Evolutionary conservation across 30 jellyfish, hydroid and myxozoan species (phyloP).

Genomic region (Aurelia aurita complex sp. Pacific): DNA sequence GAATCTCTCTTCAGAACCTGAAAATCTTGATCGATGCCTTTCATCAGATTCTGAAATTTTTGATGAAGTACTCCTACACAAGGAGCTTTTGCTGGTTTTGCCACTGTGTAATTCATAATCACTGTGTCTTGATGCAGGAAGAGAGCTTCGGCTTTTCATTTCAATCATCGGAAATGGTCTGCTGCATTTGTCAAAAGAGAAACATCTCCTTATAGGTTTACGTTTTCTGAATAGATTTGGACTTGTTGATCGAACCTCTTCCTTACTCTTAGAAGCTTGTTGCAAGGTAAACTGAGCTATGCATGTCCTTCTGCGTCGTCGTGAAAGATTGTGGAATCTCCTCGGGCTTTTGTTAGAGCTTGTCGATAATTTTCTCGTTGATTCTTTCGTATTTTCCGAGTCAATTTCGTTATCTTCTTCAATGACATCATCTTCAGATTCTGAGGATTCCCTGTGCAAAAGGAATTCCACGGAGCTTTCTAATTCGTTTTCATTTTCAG

Average conservation of each 20-base stretch:
- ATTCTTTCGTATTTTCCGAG: conserved; percentile 17
- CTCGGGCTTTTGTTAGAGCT: conserved; percentile 38
- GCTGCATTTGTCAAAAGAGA: conserved; percentile 40
- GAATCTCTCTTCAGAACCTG: conserved; percentile 65
- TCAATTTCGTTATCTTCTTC: conserved; percentile 49
- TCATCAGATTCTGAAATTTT: conserved; percentile 48
- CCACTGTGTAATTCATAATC: conserved; percentile 42
- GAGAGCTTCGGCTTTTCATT: conserved; percentile 39
- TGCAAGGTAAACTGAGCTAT: conserved; percentile 53
- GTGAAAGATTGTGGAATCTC: conserved; percentile 31
- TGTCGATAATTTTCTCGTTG: conserved; percentile 37
- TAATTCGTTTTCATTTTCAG: conserved; percentile 39
- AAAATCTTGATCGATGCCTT: conserved; percentile 37
- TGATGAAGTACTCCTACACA: conserved; percentile 51
- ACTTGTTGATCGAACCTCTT: conserved; percentile 26
- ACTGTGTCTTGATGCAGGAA: conserved; percentile 33
- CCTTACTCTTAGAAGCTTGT: neutral
- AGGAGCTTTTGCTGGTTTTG: conserved; percentile 53
- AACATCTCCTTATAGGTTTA: conserved; percentile 58
- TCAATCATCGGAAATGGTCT: conserved; percentile 67
- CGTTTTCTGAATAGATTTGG: conserved; percentile 15
- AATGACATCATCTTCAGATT: conserved; percentile 56
- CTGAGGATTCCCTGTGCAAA: conserved; percentile 51
- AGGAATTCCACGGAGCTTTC: conserved; percentile 96
- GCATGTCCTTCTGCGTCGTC: conserved; percentile 62